These are phyloP conservation scores for Cricetomys ansorgei DNA, from an alignment of 2,113 vertebrate species.

Conservation along the genomic window DNA sequence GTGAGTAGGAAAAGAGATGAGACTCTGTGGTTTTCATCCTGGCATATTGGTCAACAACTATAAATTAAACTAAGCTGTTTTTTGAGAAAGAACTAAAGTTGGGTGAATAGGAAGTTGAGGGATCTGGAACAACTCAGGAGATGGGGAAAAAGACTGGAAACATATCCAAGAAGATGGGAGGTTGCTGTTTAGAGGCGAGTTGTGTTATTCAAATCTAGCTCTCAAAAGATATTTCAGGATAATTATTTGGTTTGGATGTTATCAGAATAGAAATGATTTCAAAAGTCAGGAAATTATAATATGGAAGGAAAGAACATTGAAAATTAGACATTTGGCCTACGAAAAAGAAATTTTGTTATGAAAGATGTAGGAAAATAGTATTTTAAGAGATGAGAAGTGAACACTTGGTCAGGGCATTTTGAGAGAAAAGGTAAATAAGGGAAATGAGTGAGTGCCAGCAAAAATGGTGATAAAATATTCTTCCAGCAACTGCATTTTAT, in stretches of 20 bases:
- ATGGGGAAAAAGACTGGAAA: background rate
- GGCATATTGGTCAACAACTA: background rate
- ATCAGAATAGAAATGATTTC: background rate
- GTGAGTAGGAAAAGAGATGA: background rate
- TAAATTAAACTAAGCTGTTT: background rate
- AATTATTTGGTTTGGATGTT: background rate
- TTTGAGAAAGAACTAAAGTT: background rate
- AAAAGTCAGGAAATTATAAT: constrained; percentile 19
- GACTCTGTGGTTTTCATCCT: background rate
- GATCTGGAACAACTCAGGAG: background rate
- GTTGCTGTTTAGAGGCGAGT: background rate
- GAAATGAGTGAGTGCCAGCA: background rate
- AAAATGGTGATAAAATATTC: background rate
- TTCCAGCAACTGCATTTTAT: background rate
- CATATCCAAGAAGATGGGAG: background rate
- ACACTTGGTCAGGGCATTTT: background rate
- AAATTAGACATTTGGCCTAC: background rate
- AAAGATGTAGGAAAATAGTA: background rate
- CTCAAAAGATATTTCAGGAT: background rate
- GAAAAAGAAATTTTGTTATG: background rate
- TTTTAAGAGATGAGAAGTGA: background rate
- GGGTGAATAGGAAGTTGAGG: background rate
- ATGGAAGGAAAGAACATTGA: background rate
- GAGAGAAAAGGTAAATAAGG: background rate
- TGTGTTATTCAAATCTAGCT: background rate